A percentile compares a stretch with the other conserved stretches of the same genome.
Evolutionary conservation across 2,797 vertebrate species (phyloP).

Genomic region (Prionace glauca): DNA sequence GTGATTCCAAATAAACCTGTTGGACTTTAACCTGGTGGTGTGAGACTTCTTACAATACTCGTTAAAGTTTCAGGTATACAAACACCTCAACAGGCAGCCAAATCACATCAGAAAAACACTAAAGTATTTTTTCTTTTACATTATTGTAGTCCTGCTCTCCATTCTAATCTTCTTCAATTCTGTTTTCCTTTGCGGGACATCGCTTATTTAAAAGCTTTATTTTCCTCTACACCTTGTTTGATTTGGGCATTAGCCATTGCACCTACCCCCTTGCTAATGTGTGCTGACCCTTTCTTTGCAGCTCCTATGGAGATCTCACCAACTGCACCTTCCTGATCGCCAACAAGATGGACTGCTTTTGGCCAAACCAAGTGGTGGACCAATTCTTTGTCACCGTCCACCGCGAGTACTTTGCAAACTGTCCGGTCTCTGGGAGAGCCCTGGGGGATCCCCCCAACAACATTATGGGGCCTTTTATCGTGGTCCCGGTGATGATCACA

Average conservation of each 20-base stretch:
- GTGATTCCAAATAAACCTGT: no score
- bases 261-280: background rate
- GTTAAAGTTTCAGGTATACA: background rate
- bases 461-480: conserved; percentile 80
- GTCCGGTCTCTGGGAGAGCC: conserved; percentile 69
- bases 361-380: conserved; percentile 84
- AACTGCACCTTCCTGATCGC: conserved; percentile 80
- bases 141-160: background rate
- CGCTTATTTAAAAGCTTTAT: background rate
- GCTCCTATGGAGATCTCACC: conserved; percentile 74
- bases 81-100: background rate
- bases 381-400: conserved; percentile 80
- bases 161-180: background rate
- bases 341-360: conserved; percentile 69
- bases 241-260: background rate
- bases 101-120: background rate
- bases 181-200: background rate
- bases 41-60: no score
- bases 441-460: conserved; percentile 74
- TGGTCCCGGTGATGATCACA: conserved; percentile 74
- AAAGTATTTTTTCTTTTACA: background rate
- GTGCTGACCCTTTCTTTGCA: conserved; percentile 49
- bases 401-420: conserved; percentile 76
- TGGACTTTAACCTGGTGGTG: no score
- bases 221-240: background rate